phyloP scores from a whole-genome alignment of 2,888 invertebrate genomes.

The Callosobruchus maculatus region DNA sequence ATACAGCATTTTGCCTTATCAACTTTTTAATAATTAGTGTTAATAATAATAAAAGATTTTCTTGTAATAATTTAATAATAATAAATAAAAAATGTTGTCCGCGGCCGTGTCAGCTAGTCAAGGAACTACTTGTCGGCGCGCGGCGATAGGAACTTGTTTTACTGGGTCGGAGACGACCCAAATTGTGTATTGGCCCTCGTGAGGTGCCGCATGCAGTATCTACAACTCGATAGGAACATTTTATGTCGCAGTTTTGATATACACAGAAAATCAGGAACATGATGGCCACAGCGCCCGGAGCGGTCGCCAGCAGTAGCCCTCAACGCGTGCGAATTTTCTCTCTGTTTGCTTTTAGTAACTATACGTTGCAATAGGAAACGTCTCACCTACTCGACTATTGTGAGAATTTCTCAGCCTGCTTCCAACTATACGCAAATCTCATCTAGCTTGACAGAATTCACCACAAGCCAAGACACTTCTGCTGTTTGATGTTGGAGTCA shows the following conservation, averaged over 20 bases:
- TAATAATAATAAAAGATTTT: conserved; percentile 46
- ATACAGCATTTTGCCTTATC: conserved; percentile 50
- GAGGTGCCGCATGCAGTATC: conserved; percentile 49
- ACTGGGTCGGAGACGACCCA: conserved; percentile 46
- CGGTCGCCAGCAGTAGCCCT: conserved; percentile 24
- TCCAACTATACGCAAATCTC: not conserved
- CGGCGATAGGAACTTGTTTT: conserved; percentile 52
- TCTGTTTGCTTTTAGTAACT: conserved; percentile 43
- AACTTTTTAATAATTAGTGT: conserved; percentile 49
- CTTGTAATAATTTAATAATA: conserved; percentile 51
- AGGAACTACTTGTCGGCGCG: conserved; percentile 42
- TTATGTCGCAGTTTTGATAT: conserved; percentile 45
- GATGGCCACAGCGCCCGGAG: conserved; percentile 22
- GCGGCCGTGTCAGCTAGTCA: conserved; percentile 44
- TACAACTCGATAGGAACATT: conserved; percentile 52
- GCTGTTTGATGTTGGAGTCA: too few species aligned
- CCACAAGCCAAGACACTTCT: not conserved
- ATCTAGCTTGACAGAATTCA: not conserved
- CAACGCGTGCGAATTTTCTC: conserved; percentile 15
- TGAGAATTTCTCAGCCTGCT: not conserved
- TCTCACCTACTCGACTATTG: conserved; percentile 47
- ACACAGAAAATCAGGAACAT: conserved; percentile 47
- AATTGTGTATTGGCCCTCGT: conserved; percentile 35
- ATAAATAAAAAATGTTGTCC: conserved; percentile 47
- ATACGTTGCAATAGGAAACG: conserved; percentile 53